Evolutionary conservation across 2,888 invertebrate genomes (phyloP).

Genomic region (Brachynemurus nebulosus): DNA sequence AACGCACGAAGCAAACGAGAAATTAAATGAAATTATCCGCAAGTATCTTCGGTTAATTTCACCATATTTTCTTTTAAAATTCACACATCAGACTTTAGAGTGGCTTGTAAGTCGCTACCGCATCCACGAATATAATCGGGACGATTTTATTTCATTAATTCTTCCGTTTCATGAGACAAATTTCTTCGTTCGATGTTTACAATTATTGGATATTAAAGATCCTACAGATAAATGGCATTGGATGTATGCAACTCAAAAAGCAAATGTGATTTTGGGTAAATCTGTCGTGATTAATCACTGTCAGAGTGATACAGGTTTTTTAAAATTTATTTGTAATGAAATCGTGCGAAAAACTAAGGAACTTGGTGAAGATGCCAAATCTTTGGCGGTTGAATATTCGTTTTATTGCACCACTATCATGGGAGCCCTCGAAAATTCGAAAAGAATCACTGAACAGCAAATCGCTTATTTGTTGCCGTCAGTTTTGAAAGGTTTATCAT

Average conservation of each 20-base stretch:
- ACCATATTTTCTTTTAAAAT: slow-evolving; percentile 76
- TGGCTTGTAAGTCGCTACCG: slow-evolving; percentile 87
- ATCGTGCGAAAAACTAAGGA: slow-evolving; percentile 43
- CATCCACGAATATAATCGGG: slow-evolving; percentile 77
- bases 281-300: slow-evolving; percentile 59
- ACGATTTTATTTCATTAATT: slow-evolving; percentile 63
- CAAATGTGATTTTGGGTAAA: slow-evolving; percentile 60
- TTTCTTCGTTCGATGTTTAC: slow-evolving; percentile 70
- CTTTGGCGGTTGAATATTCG: slow-evolving; percentile 56
- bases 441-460: slow-evolving; percentile 44
- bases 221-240: slow-evolving; percentile 57
- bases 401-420: slow-evolving; percentile 67
- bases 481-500: slow-evolving; percentile 55
- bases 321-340: slow-evolving; percentile 47
- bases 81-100: slow-evolving; percentile 83
- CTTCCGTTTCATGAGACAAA: slow-evolving; percentile 90
- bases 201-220: slow-evolving; percentile 53
- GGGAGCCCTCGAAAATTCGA: slow-evolving; percentile 48
- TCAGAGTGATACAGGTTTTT: slow-evolving; percentile 43
- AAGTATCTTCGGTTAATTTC: slow-evolving; percentile 69
- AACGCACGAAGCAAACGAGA: slow-evolving; percentile 55
- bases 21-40: slow-evolving; percentile 58
- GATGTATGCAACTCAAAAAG: slow-evolving; percentile 57
- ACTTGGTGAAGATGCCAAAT: slow-evolving; percentile 41
- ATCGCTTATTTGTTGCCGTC: slow-evolving; percentile 55